Evolutionary conservation across 2,797 vertebrate genomes (phyloP).

Genomic region (Pipistrellus kuhlii): DNA sequence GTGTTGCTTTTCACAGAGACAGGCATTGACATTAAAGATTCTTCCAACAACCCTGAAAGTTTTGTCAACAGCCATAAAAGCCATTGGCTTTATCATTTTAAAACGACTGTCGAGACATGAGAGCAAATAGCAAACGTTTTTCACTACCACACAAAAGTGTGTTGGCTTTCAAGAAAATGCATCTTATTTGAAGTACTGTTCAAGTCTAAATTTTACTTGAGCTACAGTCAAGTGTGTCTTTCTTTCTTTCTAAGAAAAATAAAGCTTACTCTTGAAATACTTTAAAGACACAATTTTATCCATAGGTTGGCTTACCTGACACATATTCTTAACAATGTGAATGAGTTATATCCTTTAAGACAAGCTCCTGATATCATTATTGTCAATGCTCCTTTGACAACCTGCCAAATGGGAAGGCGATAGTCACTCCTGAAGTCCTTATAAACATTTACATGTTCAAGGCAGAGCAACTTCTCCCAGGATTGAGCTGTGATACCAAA

Average conservation of each 20-base stretch:
- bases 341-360: not conserved
- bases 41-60: not conserved
- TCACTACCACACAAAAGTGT: not conserved
- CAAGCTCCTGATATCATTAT: not conserved
- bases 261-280: not conserved
- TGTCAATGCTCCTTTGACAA: not conserved
- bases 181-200: not conserved
- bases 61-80: not conserved
- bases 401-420: not conserved
- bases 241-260: not conserved
- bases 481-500: not conserved
- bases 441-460: not conserved
- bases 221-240: not conserved
- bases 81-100: not conserved
- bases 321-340: not conserved
- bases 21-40: not conserved
- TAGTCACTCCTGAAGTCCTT: not conserved
- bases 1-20: not conserved
- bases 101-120: not conserved
- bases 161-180: not conserved
- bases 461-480: not conserved
- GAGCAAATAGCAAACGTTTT: not conserved
- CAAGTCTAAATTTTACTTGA: not conserved
- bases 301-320: not conserved
- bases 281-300: not conserved